Evolutionary conservation across 2,797 vertebrate species (phyloP).

Genomic region (Chiloscyllium punctatum): DNA sequence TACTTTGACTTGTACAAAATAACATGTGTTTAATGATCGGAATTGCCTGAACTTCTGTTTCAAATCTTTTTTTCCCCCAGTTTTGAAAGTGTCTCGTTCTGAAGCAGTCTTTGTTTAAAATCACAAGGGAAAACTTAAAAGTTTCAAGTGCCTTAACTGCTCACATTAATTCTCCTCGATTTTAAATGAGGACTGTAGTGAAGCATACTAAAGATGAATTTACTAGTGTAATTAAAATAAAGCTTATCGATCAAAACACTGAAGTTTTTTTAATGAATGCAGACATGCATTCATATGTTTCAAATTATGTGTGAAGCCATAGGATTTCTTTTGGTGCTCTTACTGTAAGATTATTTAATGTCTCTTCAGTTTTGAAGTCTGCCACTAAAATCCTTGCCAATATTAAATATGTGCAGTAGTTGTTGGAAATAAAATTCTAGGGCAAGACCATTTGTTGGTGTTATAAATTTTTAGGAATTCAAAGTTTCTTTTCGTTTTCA

Average conservation of each 20-base stretch:
- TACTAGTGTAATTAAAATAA: conserved; percentile 35
- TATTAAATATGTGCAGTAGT: neutral
- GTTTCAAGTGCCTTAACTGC: conserved; percentile 22
- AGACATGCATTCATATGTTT: conserved; percentile 32
- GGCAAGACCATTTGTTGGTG: neutral
- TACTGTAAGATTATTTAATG: conserved; percentile 23
- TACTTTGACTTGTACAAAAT: conserved; percentile 14
- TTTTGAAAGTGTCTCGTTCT: conserved; percentile 26
- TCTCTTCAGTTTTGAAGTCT: neutral
- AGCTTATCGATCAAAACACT: conserved; percentile 32
- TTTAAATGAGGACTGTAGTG: conserved; percentile 35
- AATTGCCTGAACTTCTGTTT: conserved; percentile 27
- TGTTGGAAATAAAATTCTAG: neutral
- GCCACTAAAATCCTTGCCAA: conserved; percentile 14
- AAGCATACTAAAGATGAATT: conserved; percentile 33
- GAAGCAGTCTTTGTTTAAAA: conserved; percentile 35
- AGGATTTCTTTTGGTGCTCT: conserved; percentile 14
- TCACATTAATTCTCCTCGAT: conserved; percentile 2
- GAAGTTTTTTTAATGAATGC: conserved; percentile 22
- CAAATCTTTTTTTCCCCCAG: conserved; percentile 4
- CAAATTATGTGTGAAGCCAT: conserved; percentile 36
- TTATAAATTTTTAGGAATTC: neutral
- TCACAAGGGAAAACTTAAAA: conserved; percentile 36
- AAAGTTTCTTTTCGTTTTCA: neutral
- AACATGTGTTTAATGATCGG: conserved; percentile 12